These are phyloP conservation scores for Podotricha telesiphe DNA, from an alignment of 2,888 invertebrate genomes.

Conservation along the genomic window DNA sequence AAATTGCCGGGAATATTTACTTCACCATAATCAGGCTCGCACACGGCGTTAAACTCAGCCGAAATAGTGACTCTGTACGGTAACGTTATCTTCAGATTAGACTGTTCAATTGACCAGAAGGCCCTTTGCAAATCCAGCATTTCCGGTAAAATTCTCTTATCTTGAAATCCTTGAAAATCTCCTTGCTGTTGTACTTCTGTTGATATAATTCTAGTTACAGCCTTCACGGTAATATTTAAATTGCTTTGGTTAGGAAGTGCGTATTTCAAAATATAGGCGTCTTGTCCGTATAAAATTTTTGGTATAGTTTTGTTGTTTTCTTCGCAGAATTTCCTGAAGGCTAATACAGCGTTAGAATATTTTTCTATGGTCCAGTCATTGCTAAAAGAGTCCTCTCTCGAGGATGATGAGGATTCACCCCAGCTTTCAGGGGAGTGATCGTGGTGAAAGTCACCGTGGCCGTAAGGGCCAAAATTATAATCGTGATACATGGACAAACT, in stretches of 20 bases:
- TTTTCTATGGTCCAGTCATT: neutral
- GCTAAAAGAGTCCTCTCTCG: neutral
- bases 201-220: neutral
- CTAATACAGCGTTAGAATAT: neutral
- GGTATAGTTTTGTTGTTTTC: neutral
- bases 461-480: neutral
- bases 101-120: neutral
- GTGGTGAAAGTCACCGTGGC: neutral
- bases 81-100: neutral
- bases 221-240: constrained; percentile 1
- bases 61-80: neutral
- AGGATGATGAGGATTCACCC: neutral
- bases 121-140: neutral
- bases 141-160: constrained; percentile 10
- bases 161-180: constrained; percentile 11
- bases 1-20: neutral
- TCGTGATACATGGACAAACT: neutral
- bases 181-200: constrained; percentile 1
- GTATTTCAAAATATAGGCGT: constrained; percentile 5
- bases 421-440: neutral
- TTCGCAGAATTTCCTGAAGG: neutral
- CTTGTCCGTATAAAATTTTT: neutral
- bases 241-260: neutral
- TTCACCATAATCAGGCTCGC: neutral
- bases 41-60: neutral